phyloP scores from a whole-genome alignment of 2,888 invertebrate species.

The Harpalus rubripes region DNA sequence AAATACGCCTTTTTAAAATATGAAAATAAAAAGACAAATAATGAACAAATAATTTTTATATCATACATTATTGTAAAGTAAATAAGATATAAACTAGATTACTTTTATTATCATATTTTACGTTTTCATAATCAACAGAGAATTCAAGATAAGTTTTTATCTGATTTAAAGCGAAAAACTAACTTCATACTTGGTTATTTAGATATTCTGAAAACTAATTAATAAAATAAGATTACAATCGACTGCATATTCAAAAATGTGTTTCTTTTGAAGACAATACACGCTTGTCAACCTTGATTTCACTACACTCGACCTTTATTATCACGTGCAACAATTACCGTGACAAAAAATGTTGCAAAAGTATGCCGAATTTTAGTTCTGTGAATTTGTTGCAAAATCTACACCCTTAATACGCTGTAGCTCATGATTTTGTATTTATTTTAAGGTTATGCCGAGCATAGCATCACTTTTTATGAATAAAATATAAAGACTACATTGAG shows the following conservation, averaged over 20 bases:
- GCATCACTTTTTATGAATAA: too few species aligned
- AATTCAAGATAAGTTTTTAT: constrained; percentile 43
- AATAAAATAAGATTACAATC: constrained; percentile 13
- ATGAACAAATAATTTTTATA: not conserved
- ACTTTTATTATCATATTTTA: not conserved
- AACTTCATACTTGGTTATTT: constrained; percentile 18
- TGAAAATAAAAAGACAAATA: not conserved
- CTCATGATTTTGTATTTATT: too few species aligned
- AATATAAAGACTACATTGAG: too few species aligned
- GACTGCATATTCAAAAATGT: constrained; percentile 16
- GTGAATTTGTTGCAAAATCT: not conserved
- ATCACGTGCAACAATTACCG: constrained; percentile 40
- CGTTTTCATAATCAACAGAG: constrained; percentile 35
- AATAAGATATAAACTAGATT: not conserved
- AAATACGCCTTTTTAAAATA: too few species aligned
- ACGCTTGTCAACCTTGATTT: constrained; percentile 24
- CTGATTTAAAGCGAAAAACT: constrained; percentile 48
- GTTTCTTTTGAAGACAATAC: constrained; percentile 21
- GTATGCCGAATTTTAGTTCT: not conserved
- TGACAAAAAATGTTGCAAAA: constrained; percentile 36
- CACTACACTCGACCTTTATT: constrained; percentile 28
- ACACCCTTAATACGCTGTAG: not conserved
- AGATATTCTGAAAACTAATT: constrained; percentile 32
- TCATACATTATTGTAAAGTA: not conserved
- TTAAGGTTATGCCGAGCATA: too few species aligned